A percentile compares a stretch with the other conserved stretches of the same genome.
These are phyloP conservation scores for Acrossocheilus wenchowensis DNA, from an alignment of 2,797 vertebrate genomes.

Conservation along the genomic window DNA sequence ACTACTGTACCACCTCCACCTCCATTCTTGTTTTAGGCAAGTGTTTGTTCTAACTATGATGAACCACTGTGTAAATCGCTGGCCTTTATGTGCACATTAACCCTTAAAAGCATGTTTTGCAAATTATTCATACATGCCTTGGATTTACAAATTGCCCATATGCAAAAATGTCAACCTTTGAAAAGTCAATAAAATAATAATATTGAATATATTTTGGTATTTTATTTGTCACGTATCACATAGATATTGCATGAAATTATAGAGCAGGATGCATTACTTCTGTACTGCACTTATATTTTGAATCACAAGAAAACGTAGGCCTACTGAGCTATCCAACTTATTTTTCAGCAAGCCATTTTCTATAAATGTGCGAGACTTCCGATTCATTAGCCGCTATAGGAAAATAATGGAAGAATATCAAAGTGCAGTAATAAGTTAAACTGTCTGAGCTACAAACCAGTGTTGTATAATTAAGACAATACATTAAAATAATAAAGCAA, in stretches of 20 bases:
- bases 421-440: background rate
- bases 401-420: background rate
- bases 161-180: background rate
- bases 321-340: background rate
- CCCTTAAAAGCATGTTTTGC: background rate
- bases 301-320: background rate
- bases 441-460: background rate
- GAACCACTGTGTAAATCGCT: background rate
- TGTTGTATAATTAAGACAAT: no score
- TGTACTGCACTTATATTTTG: background rate
- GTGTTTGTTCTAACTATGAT: slow-evolving; percentile 9
- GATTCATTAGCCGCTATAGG: background rate
- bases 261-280: background rate
- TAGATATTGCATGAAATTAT: background rate
- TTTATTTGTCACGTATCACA: no score
- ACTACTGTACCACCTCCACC: slow-evolving; percentile 51
- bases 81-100: background rate
- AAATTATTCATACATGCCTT: background rate
- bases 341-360: background rate
- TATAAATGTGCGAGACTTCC: background rate
- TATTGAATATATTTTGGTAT: background rate
- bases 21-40: slow-evolving; percentile 39
- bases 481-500: no score
- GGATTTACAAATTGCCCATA: background rate
- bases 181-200: background rate